phyloP scores from a whole-genome alignment of 2,113 vertebrate species.

The Gadus macrocephalus region DNA sequence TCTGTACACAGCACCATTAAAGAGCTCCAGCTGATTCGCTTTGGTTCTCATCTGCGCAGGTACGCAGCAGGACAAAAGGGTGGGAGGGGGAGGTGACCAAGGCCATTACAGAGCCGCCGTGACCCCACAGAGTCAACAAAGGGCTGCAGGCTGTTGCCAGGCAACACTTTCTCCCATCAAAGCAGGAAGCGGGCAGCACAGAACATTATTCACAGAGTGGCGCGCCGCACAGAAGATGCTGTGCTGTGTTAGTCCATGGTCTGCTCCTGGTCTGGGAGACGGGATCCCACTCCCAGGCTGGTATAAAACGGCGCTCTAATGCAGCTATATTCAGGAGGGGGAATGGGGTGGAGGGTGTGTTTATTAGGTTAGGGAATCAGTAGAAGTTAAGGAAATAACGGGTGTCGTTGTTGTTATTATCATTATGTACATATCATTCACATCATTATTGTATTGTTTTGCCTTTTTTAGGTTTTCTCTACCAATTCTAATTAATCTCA shows the following conservation, averaged over 20 bases:
- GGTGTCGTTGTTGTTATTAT: too few relatives aligned
- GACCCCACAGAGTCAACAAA: slow-evolving; percentile 55
- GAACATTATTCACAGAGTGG: slow-evolving; percentile 67
- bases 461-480: too few relatives aligned
- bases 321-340: too few relatives aligned
- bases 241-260: slow-evolving; percentile 16
- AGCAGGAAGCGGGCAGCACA: slow-evolving; percentile 62
- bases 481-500: too few relatives aligned
- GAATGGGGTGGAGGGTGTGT: too few relatives aligned
- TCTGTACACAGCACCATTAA: neutral
- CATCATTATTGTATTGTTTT: too few relatives aligned
- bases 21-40: neutral
- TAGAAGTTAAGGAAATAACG: too few relatives aligned
- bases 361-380: too few relatives aligned
- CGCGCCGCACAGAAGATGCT: slow-evolving; percentile 46
- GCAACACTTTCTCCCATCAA: slow-evolving; percentile 66
- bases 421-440: too few relatives aligned
- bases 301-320: too few relatives aligned
- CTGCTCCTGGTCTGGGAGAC: slow-evolving; percentile 34
- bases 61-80: slow-evolving; percentile 29
- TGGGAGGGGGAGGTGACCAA: slow-evolving; percentile 19
- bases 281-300: too few relatives aligned
- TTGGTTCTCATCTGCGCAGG: slow-evolving; percentile 37
- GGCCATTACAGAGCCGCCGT: slow-evolving; percentile 52
- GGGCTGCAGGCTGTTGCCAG: slow-evolving; percentile 69